phyloP scores from a whole-genome alignment of 2,888 invertebrate genomes.

The Phlogophora meticulosa region DNA sequence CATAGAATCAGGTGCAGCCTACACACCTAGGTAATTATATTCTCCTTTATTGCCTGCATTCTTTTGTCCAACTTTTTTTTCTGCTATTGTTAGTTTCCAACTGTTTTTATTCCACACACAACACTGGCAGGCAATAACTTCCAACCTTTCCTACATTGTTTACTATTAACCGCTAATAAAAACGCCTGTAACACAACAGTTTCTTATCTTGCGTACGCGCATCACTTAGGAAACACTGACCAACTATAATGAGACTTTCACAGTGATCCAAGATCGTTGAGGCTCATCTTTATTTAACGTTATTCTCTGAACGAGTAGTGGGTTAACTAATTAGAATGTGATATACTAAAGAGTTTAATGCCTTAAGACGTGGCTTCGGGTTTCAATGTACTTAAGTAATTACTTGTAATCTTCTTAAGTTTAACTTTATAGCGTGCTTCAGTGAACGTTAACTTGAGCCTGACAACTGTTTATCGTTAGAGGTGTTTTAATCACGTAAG shows the following conservation, averaged over 20 bases:
- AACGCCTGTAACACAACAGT: conserved; percentile 23
- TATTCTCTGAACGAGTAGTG: conserved; percentile 5
- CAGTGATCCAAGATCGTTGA: conserved; percentile 37
- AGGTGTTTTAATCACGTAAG: neutral
- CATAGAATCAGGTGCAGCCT: neutral
- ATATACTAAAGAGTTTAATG: neutral
- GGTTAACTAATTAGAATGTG: conserved; percentile 23
- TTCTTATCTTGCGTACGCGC: conserved; percentile 39
- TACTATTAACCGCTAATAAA: conserved; percentile 18
- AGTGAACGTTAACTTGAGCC: neutral
- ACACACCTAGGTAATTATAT: conserved; percentile 3
- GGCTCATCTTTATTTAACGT: conserved; percentile 43
- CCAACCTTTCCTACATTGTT: neutral
- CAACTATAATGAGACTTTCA: conserved; percentile 43
- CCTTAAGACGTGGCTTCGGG: neutral
- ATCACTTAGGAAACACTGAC: conserved; percentile 39
- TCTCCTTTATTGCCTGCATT: conserved; percentile 18
- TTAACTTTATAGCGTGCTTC: conserved; percentile 1
- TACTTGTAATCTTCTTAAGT: conserved; percentile 12
- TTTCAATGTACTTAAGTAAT: conserved; percentile 4
- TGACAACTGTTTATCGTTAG: neutral
- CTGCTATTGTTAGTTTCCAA: conserved; percentile 37
- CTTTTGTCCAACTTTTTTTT: conserved; percentile 48
- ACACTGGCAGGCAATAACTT: conserved; percentile 9
- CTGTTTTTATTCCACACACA: conserved; percentile 22